Evolutionary conservation across 2,113 vertebrate genomes (phyloP).

Genomic region (Acinonyx jubatus): DNA sequence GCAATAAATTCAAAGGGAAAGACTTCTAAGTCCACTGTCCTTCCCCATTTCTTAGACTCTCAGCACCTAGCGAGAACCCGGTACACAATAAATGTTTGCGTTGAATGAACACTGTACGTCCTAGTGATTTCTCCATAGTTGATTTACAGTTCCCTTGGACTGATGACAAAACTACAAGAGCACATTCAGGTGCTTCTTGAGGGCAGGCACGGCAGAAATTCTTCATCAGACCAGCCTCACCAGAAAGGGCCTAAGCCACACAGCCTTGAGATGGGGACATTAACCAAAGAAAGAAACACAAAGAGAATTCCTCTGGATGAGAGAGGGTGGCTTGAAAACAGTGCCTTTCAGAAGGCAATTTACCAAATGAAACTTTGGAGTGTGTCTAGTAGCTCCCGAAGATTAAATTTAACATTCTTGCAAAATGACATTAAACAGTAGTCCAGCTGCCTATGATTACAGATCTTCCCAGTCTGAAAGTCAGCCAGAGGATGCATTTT

Average conservation of each 20-base stretch:
- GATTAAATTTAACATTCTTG: not conserved
- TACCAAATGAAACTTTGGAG: not conserved
- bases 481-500: not conserved
- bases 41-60: not conserved
- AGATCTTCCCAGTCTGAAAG: not conserved
- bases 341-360: not conserved
- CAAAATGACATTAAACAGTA: slow-evolving; percentile 9
- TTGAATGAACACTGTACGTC: not conserved
- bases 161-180: not conserved
- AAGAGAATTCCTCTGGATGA: not conserved
- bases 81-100: not conserved
- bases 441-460: not conserved
- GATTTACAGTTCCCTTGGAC: not conserved
- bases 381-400: not conserved
- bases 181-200: not conserved
- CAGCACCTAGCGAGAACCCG: not conserved
- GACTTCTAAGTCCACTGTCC: not conserved
- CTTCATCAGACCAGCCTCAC: not conserved
- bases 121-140: not conserved
- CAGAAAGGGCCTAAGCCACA: slow-evolving; percentile 15
- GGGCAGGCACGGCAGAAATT: not conserved
- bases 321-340: not conserved
- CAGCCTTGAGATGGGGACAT: not conserved
- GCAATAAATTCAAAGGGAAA: not conserved
- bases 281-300: slow-evolving; percentile 16